A percentile compares a stretch with the other conserved stretches of the same genome.
These are phyloP conservation scores for Frankliniella fusca DNA, from an alignment of 2,888 invertebrate genomes.

Conservation along the genomic window DNA sequence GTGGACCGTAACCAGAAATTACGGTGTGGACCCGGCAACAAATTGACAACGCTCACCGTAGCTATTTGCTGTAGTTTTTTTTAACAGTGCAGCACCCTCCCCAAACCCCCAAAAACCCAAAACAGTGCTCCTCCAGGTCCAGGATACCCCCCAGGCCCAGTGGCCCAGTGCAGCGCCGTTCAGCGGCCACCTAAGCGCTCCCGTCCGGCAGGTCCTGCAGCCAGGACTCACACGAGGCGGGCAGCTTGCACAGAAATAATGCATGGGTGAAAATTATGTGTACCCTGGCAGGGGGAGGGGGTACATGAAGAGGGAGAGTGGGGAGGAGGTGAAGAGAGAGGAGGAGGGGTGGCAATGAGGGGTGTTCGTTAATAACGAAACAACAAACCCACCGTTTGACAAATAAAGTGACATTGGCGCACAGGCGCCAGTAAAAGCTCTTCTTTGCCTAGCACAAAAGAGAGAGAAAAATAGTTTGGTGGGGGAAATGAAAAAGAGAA, in stretches of 20 bases:
- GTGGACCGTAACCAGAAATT: too few relatives aligned
- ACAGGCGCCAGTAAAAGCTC: background rate
- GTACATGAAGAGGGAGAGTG: background rate
- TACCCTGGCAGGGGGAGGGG: background rate
- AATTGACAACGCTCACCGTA: too few relatives aligned
- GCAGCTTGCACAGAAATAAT: background rate
- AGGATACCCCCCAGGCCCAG: too few relatives aligned
- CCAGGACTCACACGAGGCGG: background rate
- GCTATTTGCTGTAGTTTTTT: too few relatives aligned
- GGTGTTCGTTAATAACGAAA: background rate
- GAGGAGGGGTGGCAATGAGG: background rate
- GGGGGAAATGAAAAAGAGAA: background rate
- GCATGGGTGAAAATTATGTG: conserved; percentile 7
- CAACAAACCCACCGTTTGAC: background rate
- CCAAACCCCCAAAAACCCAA: too few relatives aligned
- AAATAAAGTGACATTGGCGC: background rate
- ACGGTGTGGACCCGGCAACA: too few relatives aligned
- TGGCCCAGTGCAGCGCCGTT: too few relatives aligned
- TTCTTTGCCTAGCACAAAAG: background rate
- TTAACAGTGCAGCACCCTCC: too few relatives aligned
- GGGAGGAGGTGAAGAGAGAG: background rate
- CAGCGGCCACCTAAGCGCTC: too few relatives aligned
- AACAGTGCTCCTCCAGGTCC: too few relatives aligned
- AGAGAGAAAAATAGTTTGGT: too few relatives aligned
- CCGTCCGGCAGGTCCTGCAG: background rate